Base-by-base conservation (phyloP, 2,113 vertebrate species). In the Tamias sibiricus region DNA sequence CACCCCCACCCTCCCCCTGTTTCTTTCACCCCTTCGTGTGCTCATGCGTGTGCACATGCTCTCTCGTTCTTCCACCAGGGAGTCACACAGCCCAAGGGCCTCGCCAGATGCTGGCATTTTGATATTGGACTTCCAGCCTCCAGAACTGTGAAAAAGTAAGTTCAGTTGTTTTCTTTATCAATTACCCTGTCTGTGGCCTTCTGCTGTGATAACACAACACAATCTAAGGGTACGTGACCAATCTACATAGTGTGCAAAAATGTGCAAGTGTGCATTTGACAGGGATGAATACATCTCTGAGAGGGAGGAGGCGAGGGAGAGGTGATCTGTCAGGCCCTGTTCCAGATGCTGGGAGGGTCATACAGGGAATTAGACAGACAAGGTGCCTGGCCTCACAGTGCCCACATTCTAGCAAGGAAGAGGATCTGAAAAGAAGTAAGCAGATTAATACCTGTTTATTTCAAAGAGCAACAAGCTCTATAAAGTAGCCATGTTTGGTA, bases 21-120 rank as follows among this genome's bases (percentile, higher is more conserved):
- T 3, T 5, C 14, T 17, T 40, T 28, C 6, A 4, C 11, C 6
- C 9, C n/a, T 19, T 2, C 13, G 14, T 24, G 37, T 6, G 2
- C 28, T 7, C 57, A 42, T n/a, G 52, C 10, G 4, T 20, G 37
- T 32, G 59, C 54, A 57, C 40, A 64, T 4, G 26, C 54, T 40
- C 40, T 81, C 49, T 68, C 68, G 8, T 42, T n/a, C 17, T 64
- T 49, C 42, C 35, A 14, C 24, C 69, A 52, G 0, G 5, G 68
- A 47, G 32, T 62, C 11, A 62, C 32, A 92, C 32, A 92, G 12
- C 11, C n/a, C 68, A 52, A 35, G 64, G 40, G 24, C 32, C 90
- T 64, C 16, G 30, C 42, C 20, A 49, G 32, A 52, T 74, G 28
- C 54, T 20, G 9, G 32, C 54, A 64, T 54, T 42, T 32, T 32